Conservation (phyloP, 2,113 vertebrate genomes). For the Riparia riparia region DNA sequence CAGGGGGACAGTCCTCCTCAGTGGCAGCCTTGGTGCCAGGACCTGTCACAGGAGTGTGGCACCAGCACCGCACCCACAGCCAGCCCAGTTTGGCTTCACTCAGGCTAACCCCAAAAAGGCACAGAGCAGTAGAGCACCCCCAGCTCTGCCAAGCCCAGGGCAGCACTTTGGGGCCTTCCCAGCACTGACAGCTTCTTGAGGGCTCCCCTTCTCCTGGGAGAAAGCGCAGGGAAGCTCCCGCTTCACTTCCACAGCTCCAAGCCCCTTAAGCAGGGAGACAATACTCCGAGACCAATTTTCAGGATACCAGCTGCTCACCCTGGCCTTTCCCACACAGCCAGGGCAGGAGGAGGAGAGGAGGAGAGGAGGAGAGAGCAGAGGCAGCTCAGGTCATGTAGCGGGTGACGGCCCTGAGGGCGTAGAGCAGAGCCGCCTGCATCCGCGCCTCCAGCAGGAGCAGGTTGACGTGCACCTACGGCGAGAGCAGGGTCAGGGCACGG, state of each 20-base stretch:
- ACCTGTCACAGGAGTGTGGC: neutral
- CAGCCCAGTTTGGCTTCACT: neutral
- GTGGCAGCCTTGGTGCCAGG: neutral
- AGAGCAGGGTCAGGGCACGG: neutral
- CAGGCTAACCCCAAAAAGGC: fast-evolving
- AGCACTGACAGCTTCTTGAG: neutral
- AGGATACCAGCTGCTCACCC: neutral
- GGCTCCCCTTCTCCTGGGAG: neutral
- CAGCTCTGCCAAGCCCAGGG: neutral
- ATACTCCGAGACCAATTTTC: neutral
- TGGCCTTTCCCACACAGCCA: neutral
- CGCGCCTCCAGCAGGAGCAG: slow-evolving; percentile 92
- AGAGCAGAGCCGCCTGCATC: slow-evolving; percentile 93
- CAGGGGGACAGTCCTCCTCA: fast-evolving
- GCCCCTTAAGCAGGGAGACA: neutral
- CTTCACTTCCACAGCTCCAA: neutral
- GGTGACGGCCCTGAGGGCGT: slow-evolving; percentile 87
- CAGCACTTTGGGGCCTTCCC: neutral
- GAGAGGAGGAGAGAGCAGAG: neutral
- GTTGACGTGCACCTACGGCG: slow-evolving; percentile 89
- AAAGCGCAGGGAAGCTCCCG: neutral
- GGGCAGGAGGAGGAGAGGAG: neutral
- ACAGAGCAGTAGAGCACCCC: fast-evolving
- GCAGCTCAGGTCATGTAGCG: slow-evolving; percentile 81
- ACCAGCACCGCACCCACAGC: neutral